Evolutionary conservation across 2,113 vertebrate genomes (phyloP), one percentile per base, ranked within the genome.

Genomic region (Aegypius monachus): DNA sequence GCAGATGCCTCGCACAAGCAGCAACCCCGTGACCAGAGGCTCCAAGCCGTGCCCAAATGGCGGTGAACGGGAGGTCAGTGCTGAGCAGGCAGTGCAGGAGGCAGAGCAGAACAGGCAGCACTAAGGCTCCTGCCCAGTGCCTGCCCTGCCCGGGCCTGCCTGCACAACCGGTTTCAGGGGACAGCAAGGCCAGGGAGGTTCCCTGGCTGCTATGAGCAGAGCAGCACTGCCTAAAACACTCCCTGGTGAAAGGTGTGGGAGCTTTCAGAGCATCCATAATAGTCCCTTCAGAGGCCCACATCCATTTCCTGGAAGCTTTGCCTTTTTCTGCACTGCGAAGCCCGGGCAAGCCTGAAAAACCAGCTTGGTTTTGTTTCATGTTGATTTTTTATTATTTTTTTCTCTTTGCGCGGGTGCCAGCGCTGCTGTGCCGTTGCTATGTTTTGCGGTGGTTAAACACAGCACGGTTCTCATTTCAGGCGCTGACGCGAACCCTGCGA

Each of bases 351-450:
- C 96, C 91, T 93, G 93, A 95, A 92, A 85, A 95, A 90, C 47
- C 85, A 50, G 95, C 93, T 61, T 40, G 79, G 48, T 72, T 93
- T 56, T 55, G 75, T 40, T 82, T 72, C 19, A 3, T 1, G 27
- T 55, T 70, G 94, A 58, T 77, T 81, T 73, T 52, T 47, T 7
- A 15, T 66, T 34, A 3, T n/a, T 29, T 4, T 16, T 11, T 16
- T 38, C 31, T 11, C 86, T 15, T 10, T 19, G 83, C 7, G 0
- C 5, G 12, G 55, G 32, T 72, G 81, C 59, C 66, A 62, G 96
- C 40, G 2, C 82, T 75, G 95, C 95, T 97, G 95, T 96, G 97
- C 95, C 34, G 97, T 98, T 98, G 97, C 98, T 98, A 97, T 93
- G 97, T 94, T 97, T 96, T 89, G 75, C 5, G 9, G 86, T 88